phyloP scores from a whole-genome alignment of 2,888 invertebrate genomes.

The Brenthis ino region DNA sequence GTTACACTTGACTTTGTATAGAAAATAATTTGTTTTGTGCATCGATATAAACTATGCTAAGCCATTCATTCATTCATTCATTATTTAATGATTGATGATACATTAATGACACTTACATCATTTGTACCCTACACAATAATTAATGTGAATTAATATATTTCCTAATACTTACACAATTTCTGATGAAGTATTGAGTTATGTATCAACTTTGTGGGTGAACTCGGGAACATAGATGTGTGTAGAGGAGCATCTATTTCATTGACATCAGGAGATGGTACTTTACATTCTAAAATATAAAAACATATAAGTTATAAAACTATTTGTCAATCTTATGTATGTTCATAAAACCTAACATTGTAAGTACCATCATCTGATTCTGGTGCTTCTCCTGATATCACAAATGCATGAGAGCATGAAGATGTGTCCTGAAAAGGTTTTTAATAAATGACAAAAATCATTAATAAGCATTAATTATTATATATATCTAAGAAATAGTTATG shows the following conservation, averaged over 20 bases:
- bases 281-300: constrained; percentile 54
- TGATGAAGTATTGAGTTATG: constrained; percentile 67
- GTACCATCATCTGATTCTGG: constrained; percentile 71
- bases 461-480: too few relatives aligned
- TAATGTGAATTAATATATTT: background rate
- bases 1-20: too few relatives aligned
- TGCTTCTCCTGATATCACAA: constrained; percentile 69
- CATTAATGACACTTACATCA: too few relatives aligned
- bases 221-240: constrained; percentile 45
- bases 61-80: too few relatives aligned
- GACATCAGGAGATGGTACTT: constrained; percentile 42
- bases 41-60: too few relatives aligned
- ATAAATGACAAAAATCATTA: too few relatives aligned
- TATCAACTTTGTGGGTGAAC: constrained; percentile 49
- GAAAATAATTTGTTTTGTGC: too few relatives aligned
- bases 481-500: too few relatives aligned
- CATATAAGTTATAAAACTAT: background rate
- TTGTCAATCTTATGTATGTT: too few relatives aligned
- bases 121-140: too few relatives aligned
- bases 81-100: too few relatives aligned
- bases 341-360: too few relatives aligned
- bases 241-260: constrained; percentile 54
- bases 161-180: constrained; percentile 62
- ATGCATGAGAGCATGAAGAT: constrained; percentile 49
- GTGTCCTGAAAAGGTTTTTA: constrained; percentile 46